A percentile compares a stretch with the other conserved stretches of the same genome.
Evolutionary conservation across 2,113 vertebrate species (phyloP).

Genomic region (Scomber scombrus): DNA sequence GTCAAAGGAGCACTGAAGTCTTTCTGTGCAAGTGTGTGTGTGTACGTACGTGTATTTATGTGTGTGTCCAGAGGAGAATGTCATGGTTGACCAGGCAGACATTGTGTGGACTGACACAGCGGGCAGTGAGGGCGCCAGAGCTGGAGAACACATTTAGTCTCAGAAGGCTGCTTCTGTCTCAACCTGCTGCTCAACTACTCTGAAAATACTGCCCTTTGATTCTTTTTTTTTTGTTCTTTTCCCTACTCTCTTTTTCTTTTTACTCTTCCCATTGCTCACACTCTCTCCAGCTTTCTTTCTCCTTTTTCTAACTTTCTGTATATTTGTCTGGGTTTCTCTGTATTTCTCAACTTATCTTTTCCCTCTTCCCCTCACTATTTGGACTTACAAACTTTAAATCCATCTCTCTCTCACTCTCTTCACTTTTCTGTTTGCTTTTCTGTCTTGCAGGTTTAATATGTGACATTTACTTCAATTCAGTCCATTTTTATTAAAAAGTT

Average conservation of each 20-base stretch:
- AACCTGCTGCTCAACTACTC: constrained; percentile 57
- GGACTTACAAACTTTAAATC: neutral
- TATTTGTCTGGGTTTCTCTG: neutral
- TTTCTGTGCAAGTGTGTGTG: constrained; percentile 30
- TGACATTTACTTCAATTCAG: too few species aligned
- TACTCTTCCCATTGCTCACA: neutral
- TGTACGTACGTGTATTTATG: constrained; percentile 9
- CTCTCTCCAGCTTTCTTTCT: neutral
- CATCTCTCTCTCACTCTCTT: neutral
- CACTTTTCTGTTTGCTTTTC: neutral
- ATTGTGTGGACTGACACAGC: constrained; percentile 64
- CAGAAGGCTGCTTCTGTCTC: constrained; percentile 68
- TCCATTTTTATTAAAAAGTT: too few species aligned
- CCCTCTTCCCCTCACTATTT: neutral
- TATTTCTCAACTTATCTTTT: too few species aligned
- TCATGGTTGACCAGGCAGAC: constrained; percentile 64
- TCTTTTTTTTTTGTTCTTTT: constrained; percentile 1
- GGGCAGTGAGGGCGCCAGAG: constrained; percentile 39
- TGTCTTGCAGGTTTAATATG: neutral
- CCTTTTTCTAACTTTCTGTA: neutral
- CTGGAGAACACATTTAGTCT: constrained; percentile 69
- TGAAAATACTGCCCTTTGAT: constrained; percentile 47
- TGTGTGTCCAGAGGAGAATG: constrained; percentile 45
- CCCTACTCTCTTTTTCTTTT: neutral
- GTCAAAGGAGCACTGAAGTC: constrained; percentile 44